Base-by-base conservation (phyloP, 37 sponge, comb jelly and placozoan species). In the Tethya wilhelma region DNA sequence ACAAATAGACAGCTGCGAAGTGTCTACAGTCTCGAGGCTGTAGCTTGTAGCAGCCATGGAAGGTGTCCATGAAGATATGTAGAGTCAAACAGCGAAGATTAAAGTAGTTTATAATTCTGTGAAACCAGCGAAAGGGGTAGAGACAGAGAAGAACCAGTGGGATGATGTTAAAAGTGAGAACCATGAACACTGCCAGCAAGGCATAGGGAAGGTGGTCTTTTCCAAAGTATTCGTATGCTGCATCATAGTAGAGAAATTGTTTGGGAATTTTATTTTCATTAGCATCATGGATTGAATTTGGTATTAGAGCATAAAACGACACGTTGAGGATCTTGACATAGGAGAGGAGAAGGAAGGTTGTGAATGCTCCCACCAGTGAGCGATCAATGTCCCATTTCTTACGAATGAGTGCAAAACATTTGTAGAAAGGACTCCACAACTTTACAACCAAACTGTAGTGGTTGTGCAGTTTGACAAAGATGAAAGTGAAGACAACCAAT, bases 31-130 rank as follows among this genome's bases (percentile, higher is more conserved):
- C 69, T 25, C 57, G 3, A 28, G 71, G 65, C 62, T 83, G 17
- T 39, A 46, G 76, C 17, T 79, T 64, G 44, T 81, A 90, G 74
- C 86, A 81, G 2, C 91, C 86, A 25, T 90, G 67, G 63, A 85
- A 90, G 0, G 64, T 67, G 33, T 81, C 82, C 40, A 90, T 20
- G 45, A 90, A 71, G 28, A 59, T 60, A 29, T 76, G 59, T 4
- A 75, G 58, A 1, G 42, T 31, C 14, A 59, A 62, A 11, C 58
- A n/a, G 4, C 38, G 32, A n/a, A 75, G 1, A 2, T 34, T 5
- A 36, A n/a, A 59, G 59, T 37, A 8, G 26, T n/a, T 2, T 31
- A 73, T 29, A 32, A 33, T 6, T 22, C 38, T 34, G 31, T 75
- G 75, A 58, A 58, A 75, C 3, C 75, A 75, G 6, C 62, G 37